phyloP scores from a whole-genome alignment of 2,888 invertebrate species.

The Dryadula phaetusa region DNA sequence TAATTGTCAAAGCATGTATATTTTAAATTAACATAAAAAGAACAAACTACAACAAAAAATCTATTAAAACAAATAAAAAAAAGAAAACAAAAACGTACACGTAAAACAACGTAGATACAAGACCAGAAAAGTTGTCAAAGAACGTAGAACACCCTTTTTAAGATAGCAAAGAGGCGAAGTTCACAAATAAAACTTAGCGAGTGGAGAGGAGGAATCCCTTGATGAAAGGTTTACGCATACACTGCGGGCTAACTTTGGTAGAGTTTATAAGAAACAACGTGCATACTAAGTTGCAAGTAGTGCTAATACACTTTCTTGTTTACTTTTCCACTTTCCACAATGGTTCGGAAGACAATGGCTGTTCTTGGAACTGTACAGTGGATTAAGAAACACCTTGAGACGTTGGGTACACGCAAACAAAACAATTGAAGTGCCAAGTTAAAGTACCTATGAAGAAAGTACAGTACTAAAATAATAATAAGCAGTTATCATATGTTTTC shows the following conservation, averaged over 20 bases:
- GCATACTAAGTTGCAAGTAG: slow-evolving; percentile 32
- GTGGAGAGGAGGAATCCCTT: neutral
- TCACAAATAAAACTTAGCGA: slow-evolving; percentile 16
- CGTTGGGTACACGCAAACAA: slow-evolving; percentile 19
- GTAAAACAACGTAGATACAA: neutral
- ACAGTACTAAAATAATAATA: neutral
- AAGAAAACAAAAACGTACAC: neutral
- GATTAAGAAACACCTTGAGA: slow-evolving; percentile 24
- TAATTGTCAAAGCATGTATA: no score
- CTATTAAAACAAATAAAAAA: neutral
- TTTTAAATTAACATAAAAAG: no score
- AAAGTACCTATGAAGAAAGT: neutral
- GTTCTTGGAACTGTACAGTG: slow-evolving; percentile 21
- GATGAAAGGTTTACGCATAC: slow-evolving; percentile 21
- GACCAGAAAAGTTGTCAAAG: slow-evolving; percentile 2
- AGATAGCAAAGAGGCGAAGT: neutral
- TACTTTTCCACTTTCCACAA: slow-evolving; percentile 26
- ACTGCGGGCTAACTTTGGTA: neutral
- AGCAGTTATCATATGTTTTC: no score
- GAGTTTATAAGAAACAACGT: slow-evolving; percentile 25
- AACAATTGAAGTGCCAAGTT: slow-evolving; percentile 21
- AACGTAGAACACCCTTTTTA: neutral
- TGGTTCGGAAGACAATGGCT: slow-evolving; percentile 29
- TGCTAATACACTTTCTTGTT: slow-evolving; percentile 26
- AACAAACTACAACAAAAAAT: neutral